phyloP scores from a whole-genome alignment of 2,113 vertebrate genomes.

The Mesoclemmys tuberculata region DNA sequence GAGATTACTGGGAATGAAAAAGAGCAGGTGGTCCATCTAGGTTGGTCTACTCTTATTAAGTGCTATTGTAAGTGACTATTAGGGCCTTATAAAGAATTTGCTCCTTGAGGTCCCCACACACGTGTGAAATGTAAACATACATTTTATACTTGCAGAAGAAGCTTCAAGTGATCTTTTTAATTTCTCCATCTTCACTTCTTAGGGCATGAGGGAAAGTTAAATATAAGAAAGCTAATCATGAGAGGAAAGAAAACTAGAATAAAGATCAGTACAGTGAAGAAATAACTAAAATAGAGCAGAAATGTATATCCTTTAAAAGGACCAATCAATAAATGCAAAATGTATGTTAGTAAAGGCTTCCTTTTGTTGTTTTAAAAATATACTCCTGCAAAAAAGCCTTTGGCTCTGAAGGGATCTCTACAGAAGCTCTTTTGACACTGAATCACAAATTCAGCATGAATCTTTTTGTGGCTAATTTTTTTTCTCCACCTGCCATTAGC shows the following conservation, averaged over 20 bases:
- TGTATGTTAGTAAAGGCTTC: background rate
- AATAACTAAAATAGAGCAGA: background rate
- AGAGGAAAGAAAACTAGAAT: background rate
- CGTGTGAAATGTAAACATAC: background rate
- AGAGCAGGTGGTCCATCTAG: background rate
- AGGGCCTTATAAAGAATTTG: background rate
- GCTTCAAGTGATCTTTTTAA: background rate
- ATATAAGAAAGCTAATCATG: background rate
- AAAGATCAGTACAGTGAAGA: background rate
- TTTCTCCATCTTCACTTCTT: background rate
- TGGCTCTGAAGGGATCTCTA: background rate
- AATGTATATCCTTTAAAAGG: background rate
- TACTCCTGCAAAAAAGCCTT: background rate
- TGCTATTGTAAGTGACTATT: background rate
- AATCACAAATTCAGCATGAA: background rate
- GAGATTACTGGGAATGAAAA: background rate
- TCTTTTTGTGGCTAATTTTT: background rate
- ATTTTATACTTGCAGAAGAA: background rate
- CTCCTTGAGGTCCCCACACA: background rate
- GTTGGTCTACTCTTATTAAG: background rate
- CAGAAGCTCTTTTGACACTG: background rate
- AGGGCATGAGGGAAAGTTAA: background rate
- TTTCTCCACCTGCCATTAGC: constrained; percentile 64
- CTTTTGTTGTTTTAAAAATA: background rate
- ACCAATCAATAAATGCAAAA: background rate